Evolutionary conservation across 2,888 invertebrate species (phyloP).

Genomic region (Baronia brevicornis): DNA sequence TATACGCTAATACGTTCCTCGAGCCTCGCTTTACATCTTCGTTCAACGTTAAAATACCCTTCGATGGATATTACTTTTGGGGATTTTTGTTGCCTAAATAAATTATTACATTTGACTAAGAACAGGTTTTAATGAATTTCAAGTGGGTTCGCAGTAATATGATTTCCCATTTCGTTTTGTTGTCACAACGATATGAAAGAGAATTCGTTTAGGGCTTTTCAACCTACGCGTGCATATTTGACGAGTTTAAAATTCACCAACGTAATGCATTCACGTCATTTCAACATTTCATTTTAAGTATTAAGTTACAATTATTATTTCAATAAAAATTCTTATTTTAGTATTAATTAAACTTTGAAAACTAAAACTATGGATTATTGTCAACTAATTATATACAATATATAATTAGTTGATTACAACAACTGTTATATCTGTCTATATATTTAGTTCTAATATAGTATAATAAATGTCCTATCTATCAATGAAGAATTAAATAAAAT

Average conservation of each 20-base stretch:
- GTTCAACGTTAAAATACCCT: constrained; percentile 56
- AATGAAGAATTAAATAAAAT: too few relatives aligned
- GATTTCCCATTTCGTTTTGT: constrained; percentile 47
- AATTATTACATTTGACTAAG: constrained; percentile 70
- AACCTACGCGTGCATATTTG: constrained; percentile 34
- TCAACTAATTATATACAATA: too few relatives aligned
- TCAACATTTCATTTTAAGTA: too few relatives aligned
- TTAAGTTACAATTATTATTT: too few relatives aligned
- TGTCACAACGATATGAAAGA: constrained; percentile 50
- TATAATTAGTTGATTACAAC: too few relatives aligned
- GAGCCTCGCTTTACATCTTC: constrained; percentile 34
- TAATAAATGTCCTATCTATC: too few relatives aligned
- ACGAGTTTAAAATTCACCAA: constrained; percentile 16
- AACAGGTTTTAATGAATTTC: constrained; percentile 69
- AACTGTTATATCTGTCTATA: too few relatives aligned
- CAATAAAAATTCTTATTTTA: too few relatives aligned
- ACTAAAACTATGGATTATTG: too few relatives aligned
- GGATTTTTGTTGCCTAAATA: constrained; percentile 71
- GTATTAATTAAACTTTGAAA: too few relatives aligned
- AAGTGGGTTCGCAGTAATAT: constrained; percentile 45
- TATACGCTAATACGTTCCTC: constrained; percentile 61
- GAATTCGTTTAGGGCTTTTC: constrained; percentile 50
- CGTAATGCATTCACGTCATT: too few relatives aligned
- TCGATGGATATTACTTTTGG: constrained; percentile 69
- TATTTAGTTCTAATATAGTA: too few relatives aligned